Evolutionary conservation across 2,113 vertebrate genomes (phyloP), one percentile per base, ranked within the genome.

Genomic region (Brienomyrus longianalis): DNA sequence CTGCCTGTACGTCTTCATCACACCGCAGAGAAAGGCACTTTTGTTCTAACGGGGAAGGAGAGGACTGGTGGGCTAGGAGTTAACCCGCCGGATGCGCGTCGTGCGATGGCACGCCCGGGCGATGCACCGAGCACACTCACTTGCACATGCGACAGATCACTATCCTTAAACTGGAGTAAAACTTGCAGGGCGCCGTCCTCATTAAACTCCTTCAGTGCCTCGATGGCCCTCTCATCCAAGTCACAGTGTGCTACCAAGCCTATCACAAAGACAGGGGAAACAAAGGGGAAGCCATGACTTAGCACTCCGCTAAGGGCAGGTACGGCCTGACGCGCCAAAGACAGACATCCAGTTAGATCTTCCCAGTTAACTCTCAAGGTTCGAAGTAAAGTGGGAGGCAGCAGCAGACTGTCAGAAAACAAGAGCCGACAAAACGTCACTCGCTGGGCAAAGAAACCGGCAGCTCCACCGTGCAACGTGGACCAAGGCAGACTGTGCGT

Each of bases 11-110:
- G 98, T 99, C 97, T 99, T 99, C 98, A 99, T 99, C 91, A 99
- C 98, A 89, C 98, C 98, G 94, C 98, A 99, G 94, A 99, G 97
- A 95, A 99, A 99, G 96, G 98, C 98, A 98, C 98, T 99, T 98
- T 99, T 99, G 95, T 99, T 99, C 98, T 99, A 95, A 91, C 92
- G 45, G 17, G 27, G 45, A 83, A 3, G 87, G 87, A 48, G 45
- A 88, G n/a, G 47, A 31, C 39, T 17, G 23, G 31, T 83, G 39
- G 17, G 54, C 54, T 21, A 59, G 59, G 87, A 66, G 56, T 31
- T 39, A 35, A 56, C 27, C 21, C 51, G 10, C 50, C 17, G 13
- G 54, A n/a, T 48, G n/a, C 54, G 54, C 19, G n/a, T 31, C 9
- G 13, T 1, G 2, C 6, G 10, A 5, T 19, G 17, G 27, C 27